Evolutionary conservation across 2,888 invertebrate species (phyloP), one percentile per base, ranked within the genome.

Genomic region (Argyra leucocephala): DNA sequence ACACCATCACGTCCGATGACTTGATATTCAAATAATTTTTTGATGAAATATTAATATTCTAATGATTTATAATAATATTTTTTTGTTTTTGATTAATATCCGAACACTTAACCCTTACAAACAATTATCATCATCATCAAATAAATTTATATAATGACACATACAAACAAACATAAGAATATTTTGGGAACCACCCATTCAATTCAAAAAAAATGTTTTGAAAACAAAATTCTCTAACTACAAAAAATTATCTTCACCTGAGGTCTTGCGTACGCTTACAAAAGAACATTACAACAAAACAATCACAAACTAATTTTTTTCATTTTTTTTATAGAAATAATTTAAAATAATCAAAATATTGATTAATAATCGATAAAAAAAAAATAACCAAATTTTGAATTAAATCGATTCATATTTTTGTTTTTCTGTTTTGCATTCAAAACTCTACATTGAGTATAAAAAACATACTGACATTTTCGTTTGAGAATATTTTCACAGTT

Each of bases 271-370:
- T 18, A 48, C 48, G 48, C 48, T 48, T 48, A n/a, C n/a, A n/a
- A n/a, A 48, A 48, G 48, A 48, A 48, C 48, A 48, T 48, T 48
- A 48, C 48, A n/a, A n/a, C n/a, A n/a, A 10, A 48, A 48, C 48
- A 48, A 48, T 48, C 48, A 48, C 48, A 12, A 18, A 18, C 2
- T 48, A 18, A 48, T 18, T 48, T 48, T 48, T 48, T 48, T 48
- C 18, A 5, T 48, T 15, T 48, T 48, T 48, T 48, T 48, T 3
- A 12, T 5, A 18, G 12, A 18, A 48, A 48, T 48, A 48, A n/a
- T 48, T 48, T 18, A 18, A 18, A 48, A 48, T 18, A 48, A 48
- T 48, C 48, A 48, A 48, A 48, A 48, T 18, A 48, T 48, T 48
- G 48, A 48, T 48, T 48, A 48, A 48, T 48, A 48, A 48, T 48